These are phyloP conservation scores for Ichneumon xanthorius DNA, from an alignment of 2,888 invertebrate species.

Conservation along the genomic window DNA sequence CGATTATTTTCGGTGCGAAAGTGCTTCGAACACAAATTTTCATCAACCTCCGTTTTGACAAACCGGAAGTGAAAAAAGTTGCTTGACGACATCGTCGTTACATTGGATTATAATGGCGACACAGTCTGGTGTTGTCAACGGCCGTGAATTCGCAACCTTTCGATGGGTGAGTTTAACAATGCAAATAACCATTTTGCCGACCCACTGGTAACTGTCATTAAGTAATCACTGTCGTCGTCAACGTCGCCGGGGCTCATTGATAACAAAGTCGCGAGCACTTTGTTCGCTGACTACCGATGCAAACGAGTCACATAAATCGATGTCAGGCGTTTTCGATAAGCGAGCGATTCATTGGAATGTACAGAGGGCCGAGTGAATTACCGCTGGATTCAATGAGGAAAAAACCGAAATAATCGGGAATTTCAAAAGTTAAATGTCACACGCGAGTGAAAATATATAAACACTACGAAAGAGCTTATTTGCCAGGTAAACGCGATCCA, in stretches of 20 bases:
- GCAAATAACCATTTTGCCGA: background rate
- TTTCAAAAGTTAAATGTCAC: background rate
- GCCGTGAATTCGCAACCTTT: background rate
- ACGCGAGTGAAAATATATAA: background rate
- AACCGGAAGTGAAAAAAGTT: background rate
- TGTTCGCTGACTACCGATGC: background rate
- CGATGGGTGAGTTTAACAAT: background rate
- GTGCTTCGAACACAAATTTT: slow-evolving; percentile 11
- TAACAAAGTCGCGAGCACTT: slow-evolving; percentile 14
- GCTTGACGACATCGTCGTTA: background rate
- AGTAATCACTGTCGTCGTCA: slow-evolving; percentile 23
- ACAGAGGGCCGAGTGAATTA: background rate
- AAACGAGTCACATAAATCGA: background rate
- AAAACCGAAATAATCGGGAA: background rate
- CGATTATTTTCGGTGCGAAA: slow-evolving; percentile 16
- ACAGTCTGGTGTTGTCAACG: background rate
- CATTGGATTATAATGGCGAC: background rate
- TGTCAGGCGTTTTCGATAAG: background rate
- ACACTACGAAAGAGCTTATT: background rate
- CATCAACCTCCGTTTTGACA: background rate
- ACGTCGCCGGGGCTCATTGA: background rate
- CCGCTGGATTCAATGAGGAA: background rate
- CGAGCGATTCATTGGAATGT: background rate
- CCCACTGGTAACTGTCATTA: background rate
- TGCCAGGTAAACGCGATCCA: background rate